Evolutionary conservation across 2,888 invertebrate species (phyloP), one percentile per base, ranked within the genome.

Genomic region (Drosophila gaucha): DNA sequence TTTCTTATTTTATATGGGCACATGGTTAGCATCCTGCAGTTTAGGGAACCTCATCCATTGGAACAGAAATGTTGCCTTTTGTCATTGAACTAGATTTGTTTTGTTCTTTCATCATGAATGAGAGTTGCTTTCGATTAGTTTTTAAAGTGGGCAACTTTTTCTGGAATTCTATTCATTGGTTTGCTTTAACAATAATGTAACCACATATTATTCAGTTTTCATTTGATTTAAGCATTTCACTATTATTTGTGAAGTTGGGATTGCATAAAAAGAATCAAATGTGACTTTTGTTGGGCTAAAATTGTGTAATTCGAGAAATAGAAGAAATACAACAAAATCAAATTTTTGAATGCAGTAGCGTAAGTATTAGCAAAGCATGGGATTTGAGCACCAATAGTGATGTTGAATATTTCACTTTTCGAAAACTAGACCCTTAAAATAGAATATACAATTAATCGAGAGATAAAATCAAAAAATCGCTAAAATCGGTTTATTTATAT

Each of bases 71-170:
- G 18, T 52, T 51, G 47, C 41, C 63, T 54, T 59, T 67, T 74
- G 74, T 64, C 60, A 65, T 44, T 43, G 35, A 18, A 68, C 43
- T 74, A 62, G 46, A 52, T 30, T 63, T 51, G 24, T 59, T 51
- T 70, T 59, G 62, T 62, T 41, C 46, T 41, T 41, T 6, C 41
- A 14, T 14, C 24, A n/a, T 38, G 51, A 67, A 30, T 39, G 24
- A 24, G 20, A 49, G 12, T 16, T 39, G 10, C 26, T 12, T 28
- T 24, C 33, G 26, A 30, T 59, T 10, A 43, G 31, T 18, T 16
- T 49, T 22, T 8, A 22, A 38, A 52, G 24, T 55, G 54, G 38
- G 9, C 33, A 36, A 26, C 9, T 62, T 57, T n/a, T 35, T 36
- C 28, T 10, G 39, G 52, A 35, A 31, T 4, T 60, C 46, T 39